Conservation (phyloP, 2,888 invertebrate genomes). For the Apomyelois bistriatella region DNA sequence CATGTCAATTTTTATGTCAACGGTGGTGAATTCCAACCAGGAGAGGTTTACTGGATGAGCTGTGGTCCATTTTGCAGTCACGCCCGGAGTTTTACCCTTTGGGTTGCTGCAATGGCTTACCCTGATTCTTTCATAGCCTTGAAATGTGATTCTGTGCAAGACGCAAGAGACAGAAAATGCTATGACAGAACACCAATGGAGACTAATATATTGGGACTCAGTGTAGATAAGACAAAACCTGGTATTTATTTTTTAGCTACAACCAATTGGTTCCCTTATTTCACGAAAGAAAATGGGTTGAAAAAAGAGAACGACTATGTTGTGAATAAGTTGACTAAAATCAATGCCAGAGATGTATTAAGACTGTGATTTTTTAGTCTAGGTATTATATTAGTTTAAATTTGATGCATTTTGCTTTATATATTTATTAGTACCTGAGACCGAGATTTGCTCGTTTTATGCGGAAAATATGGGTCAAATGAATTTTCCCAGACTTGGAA, state of each 20-base stretch:
- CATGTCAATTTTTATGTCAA: slow-evolving; percentile 35
- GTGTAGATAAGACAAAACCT: slow-evolving; percentile 28
- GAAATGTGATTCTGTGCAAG: slow-evolving; percentile 30
- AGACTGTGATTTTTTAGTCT: not conserved
- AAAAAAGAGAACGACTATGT: slow-evolving; percentile 29
- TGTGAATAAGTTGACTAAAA: not conserved
- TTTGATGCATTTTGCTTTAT: too few relatives aligned
- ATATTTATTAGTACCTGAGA: too few relatives aligned
- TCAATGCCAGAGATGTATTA: not conserved
- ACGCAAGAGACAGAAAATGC: slow-evolving; percentile 30
- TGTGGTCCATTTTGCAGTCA: slow-evolving; percentile 32
- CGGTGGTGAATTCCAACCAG: slow-evolving; percentile 33
- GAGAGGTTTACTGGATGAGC: slow-evolving; percentile 19
- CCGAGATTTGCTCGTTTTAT: too few relatives aligned
- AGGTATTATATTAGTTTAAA: not conserved
- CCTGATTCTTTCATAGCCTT: slow-evolving; percentile 31
- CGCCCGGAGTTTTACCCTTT: slow-evolving; percentile 19
- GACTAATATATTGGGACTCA: slow-evolving; percentile 32
- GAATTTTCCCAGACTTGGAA: too few relatives aligned
- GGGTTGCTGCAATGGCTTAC: slow-evolving; percentile 27
- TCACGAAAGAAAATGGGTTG: slow-evolving; percentile 36
- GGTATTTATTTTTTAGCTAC: slow-evolving; percentile 41
- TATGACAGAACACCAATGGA: slow-evolving; percentile 27
- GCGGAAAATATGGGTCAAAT: too few relatives aligned
- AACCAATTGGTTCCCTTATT: slow-evolving; percentile 32